phyloP scores from a whole-genome alignment of 2,888 invertebrate species.

The Caprella mutica region DNA sequence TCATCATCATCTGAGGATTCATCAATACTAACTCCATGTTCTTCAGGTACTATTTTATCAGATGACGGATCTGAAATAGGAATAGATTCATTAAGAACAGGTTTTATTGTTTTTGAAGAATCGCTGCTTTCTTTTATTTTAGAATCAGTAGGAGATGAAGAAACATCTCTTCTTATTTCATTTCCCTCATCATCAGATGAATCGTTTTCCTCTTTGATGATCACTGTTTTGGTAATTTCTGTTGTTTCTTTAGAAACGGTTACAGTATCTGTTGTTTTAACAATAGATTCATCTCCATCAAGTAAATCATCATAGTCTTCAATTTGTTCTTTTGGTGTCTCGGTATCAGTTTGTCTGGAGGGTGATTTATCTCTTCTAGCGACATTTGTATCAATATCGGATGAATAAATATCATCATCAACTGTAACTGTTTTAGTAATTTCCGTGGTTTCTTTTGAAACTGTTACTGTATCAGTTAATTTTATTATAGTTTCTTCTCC shows the following conservation, averaged over 20 bases:
- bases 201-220: neutral
- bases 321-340: too few relatives aligned
- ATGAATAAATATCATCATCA: neutral
- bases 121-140: neutral
- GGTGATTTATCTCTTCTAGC: neutral
- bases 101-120: neutral
- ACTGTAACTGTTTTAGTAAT: neutral
- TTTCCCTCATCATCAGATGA: too few relatives aligned
- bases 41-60: too few relatives aligned
- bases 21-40: too few relatives aligned
- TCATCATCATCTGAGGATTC: too few relatives aligned
- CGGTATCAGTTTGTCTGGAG: too few relatives aligned
- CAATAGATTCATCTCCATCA: too few relatives aligned
- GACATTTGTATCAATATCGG: too few relatives aligned
- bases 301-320: too few relatives aligned
- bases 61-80: neutral
- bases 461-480: neutral
- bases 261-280: too few relatives aligned
- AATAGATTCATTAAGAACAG: neutral
- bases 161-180: neutral
- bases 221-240: neutral
- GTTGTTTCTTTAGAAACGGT: neutral
- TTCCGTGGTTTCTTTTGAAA: conserved; percentile 1
- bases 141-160: neutral
- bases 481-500: neutral